Evolutionary conservation across 2,888 invertebrate species (phyloP).

Genomic region (Harpagoxenus sublaevis): DNA sequence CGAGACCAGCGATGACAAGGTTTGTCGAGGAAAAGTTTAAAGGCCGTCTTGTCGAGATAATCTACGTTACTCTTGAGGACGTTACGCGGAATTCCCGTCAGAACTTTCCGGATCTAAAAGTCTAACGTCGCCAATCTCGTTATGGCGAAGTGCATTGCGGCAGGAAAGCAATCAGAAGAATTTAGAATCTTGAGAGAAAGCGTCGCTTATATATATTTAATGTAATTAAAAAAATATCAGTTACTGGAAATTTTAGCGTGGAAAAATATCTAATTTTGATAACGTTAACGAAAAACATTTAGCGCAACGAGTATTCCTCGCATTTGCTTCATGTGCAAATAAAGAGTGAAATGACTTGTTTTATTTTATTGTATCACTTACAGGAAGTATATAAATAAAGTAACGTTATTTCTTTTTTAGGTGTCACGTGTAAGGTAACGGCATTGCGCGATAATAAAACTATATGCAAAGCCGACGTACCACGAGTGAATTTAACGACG

Average conservation of each 20-base stretch:
- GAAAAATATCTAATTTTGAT: not conserved
- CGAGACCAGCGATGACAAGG: slow-evolving; percentile 76
- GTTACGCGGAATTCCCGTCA: slow-evolving; percentile 5
- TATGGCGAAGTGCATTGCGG: slow-evolving; percentile 38
- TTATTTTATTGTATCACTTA: not conserved
- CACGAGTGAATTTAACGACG: slow-evolving; percentile 40
- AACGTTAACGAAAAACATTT: not conserved
- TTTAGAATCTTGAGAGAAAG: not conserved
- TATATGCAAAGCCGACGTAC: slow-evolving; percentile 33
- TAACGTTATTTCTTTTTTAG: slow-evolving; percentile 15
- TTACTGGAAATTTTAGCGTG: not conserved
- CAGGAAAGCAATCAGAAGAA: slow-evolving; percentile 8
- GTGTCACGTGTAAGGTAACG: slow-evolving; percentile 10
- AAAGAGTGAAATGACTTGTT: not conserved
- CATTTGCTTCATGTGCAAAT: not conserved
- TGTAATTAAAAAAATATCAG: not conserved
- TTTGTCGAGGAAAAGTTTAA: slow-evolving; percentile 70
- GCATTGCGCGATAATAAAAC: slow-evolving; percentile 39
- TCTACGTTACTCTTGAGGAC: slow-evolving; percentile 33
- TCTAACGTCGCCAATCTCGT: slow-evolving; percentile 25
- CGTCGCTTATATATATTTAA: not conserved
- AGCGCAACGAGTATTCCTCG: not conserved
- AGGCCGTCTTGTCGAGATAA: slow-evolving; percentile 59
- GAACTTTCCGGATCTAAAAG: slow-evolving; percentile 17
- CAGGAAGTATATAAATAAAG: slow-evolving; percentile 14